Evolutionary conservation across 2,797 vertebrate species (phyloP), one percentile per base, ranked within the genome.

Genomic region (Rhabdophis nuchalis): DNA sequence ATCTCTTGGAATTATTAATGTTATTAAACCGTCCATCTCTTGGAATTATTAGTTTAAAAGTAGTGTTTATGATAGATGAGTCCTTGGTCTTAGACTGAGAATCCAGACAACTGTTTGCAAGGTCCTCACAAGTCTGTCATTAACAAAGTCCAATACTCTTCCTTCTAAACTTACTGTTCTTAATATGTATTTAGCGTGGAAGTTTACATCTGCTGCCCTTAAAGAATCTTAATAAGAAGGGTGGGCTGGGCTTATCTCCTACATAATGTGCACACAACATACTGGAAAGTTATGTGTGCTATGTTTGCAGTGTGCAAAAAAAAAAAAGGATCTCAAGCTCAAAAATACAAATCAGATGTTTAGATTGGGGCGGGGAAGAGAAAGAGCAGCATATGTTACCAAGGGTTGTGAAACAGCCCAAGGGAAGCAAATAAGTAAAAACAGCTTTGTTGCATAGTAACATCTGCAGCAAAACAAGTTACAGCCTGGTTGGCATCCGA

Each of bases 321-420:
- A 97, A 97, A 96, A 97, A 97, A 95, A 36, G 96, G 97, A 97
- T 96, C 97, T 93, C 96, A 98, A 98, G 98, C 97, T 95, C 96
- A 96, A 98, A 92, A 99, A 99, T 98, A 96, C 96, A 98, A 98
- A 98, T 98, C 99, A 99, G 98, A 99, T 99, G 98, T 98, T 98
- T 96, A 93, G 94, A 12, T 12, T 20, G 41, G 46, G 88, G 41
- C 0, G n/a, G 88, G 20, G 88, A 50, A 82, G 89, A 90, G 52
- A 72, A 97, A 97, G 97, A 96, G 96, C 95, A 94, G 95, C 93
- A 95, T 97, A 96, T 97, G 96, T 97, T 98, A 97, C 97, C 96
- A 96, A 98, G 97, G 97, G 97, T 98, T 98, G 98, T 98, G 98
- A 98, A 98, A 98, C 94, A 96, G 97, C 98, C 98, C 97, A 97